Conservation (phyloP, 2,113 vertebrate genomes). For the Mobula birostris region DNA sequence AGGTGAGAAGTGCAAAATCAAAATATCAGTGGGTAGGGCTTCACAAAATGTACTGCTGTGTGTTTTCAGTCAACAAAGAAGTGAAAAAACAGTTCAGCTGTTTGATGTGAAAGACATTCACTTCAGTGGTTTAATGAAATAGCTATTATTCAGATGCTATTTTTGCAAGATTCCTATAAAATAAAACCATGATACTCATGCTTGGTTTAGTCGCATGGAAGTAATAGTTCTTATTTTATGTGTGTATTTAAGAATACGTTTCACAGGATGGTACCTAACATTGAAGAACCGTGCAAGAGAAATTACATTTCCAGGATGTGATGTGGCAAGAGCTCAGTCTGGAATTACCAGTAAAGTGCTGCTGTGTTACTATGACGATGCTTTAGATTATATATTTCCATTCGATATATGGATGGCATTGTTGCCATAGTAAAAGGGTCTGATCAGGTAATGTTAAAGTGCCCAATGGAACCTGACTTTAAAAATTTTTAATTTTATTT, state of each 20-base stretch:
- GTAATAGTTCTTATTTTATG: not conserved
- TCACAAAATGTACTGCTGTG: not conserved
- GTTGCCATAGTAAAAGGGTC: not conserved
- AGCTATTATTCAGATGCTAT: not conserved
- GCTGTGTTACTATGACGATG: conserved; percentile 21
- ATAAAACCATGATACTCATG: not conserved
- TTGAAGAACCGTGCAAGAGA: not conserved
- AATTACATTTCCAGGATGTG: not conserved
- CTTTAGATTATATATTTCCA: not conserved
- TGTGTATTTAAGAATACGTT: not conserved
- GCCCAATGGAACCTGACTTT: not conserved
- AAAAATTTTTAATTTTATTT: not conserved
- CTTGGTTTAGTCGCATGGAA: not conserved
- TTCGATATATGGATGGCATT: not conserved
- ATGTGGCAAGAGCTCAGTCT: not conserved
- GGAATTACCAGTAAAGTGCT: not conserved
- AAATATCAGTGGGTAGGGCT: not conserved
- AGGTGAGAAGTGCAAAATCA: not conserved
- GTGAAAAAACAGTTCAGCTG: not conserved
- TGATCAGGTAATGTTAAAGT: not conserved
- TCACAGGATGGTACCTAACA: not conserved
- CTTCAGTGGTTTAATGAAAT: not conserved
- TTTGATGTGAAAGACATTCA: not conserved
- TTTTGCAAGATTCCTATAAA: not conserved
- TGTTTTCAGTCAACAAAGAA: not conserved